Evolutionary conservation across 2,113 vertebrate species (phyloP).

Genomic region (Pseudolaguvia tuberculata): DNA sequence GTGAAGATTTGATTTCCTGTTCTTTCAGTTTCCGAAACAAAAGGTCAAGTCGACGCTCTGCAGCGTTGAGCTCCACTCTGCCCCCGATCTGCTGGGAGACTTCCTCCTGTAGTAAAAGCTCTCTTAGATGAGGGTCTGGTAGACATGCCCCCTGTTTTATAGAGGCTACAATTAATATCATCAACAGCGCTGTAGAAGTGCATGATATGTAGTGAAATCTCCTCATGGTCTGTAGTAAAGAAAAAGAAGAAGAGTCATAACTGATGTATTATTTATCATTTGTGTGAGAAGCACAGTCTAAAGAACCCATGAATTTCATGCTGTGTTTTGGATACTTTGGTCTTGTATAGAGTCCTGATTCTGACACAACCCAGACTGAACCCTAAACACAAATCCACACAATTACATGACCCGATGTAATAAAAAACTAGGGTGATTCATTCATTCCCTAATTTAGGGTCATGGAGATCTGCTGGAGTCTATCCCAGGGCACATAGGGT

Average conservation of each 20-base stretch:
- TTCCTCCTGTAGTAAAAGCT: slow-evolving; percentile 70
- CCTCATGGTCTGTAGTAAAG: slow-evolving; percentile 14
- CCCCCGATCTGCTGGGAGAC: slow-evolving; percentile 68
- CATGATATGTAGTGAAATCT: background rate
- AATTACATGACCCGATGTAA: too few species aligned
- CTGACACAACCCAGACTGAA: too few species aligned
- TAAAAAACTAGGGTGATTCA: too few species aligned
- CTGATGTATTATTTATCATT: background rate
- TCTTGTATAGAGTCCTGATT: too few species aligned
- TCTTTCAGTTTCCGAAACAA: slow-evolving; percentile 70
- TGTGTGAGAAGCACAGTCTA: too few species aligned
- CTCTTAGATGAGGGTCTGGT: slow-evolving; percentile 64
- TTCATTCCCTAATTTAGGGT: too few species aligned
- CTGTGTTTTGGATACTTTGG: too few species aligned
- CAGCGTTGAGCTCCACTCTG: slow-evolving; percentile 57
- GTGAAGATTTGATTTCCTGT: slow-evolving; percentile 63
- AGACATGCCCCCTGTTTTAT: slow-evolving; percentile 47
- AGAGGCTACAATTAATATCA: slow-evolving; percentile 54
- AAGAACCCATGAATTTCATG: too few species aligned
- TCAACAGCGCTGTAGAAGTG: slow-evolving; percentile 43
- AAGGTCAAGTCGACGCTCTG: slow-evolving; percentile 68
- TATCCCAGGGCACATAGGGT: too few species aligned
- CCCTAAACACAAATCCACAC: too few species aligned
- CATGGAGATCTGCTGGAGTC: too few species aligned
- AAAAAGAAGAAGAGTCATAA: background rate